A percentile compares a stretch with the other conserved stretches of the same genome.
phyloP scores from a whole-genome alignment of 2,797 vertebrate genomes.

The Poecile montanus region DNA sequence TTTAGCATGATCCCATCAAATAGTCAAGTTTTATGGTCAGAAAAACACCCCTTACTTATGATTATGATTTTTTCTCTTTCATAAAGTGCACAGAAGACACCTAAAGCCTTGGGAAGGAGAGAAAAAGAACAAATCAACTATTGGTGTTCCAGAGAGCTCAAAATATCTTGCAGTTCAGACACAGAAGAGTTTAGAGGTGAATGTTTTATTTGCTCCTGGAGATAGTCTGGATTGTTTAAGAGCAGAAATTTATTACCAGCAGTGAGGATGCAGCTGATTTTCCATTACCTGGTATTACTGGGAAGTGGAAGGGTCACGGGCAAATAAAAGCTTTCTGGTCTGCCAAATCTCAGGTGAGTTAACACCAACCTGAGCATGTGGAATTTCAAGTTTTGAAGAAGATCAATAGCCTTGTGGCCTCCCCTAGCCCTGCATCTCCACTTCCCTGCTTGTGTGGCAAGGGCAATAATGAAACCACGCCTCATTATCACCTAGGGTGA shows the following conservation, averaged over 20 bases:
- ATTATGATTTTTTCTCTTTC: neutral
- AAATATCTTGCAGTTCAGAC: neutral
- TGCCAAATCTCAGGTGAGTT: neutral
- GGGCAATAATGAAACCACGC: neutral
- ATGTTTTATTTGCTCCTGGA: slow-evolving; percentile 10
- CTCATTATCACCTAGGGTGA: neutral
- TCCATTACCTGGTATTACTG: neutral
- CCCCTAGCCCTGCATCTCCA: neutral
- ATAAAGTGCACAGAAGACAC: neutral
- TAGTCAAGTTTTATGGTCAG: neutral
- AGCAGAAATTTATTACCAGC: slow-evolving; percentile 1
- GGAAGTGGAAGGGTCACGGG: neutral
- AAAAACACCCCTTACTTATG: neutral
- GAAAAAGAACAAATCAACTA: neutral
- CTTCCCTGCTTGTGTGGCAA: neutral
- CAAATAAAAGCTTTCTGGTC: neutral
- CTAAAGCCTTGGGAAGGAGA: neutral
- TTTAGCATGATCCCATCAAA: neutral
- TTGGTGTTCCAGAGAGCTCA: neutral
- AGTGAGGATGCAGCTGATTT: neutral
- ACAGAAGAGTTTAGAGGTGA: neutral
- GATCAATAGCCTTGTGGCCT: neutral
- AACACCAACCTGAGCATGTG: neutral
- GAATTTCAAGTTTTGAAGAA: neutral
- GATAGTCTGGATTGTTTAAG: neutral